Percentiles rank a stretch among this genome's conserved stretches.
phyloP scores from a whole-genome alignment of 2,113 vertebrate species.

The Xyrauchen texanus region DNA sequence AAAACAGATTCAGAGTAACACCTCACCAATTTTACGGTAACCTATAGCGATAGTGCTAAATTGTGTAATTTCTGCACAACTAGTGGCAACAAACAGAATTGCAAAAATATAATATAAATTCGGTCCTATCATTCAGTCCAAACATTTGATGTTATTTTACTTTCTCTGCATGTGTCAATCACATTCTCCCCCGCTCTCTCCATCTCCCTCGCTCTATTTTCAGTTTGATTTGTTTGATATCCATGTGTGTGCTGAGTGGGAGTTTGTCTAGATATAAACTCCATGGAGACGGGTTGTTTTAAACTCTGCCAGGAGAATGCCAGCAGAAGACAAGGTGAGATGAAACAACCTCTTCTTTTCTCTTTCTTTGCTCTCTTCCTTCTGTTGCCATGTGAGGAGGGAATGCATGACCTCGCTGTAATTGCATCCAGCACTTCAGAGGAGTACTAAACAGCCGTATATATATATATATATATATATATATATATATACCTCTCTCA shows the following conservation, averaged over 20 bases:
- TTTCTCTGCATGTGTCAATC: neutral
- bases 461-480: too few relatives aligned
- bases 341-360: constrained; percentile 52
- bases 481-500: too few relatives aligned
- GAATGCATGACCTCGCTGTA: constrained; percentile 14
- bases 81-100: too few relatives aligned
- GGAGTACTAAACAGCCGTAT: neutral
- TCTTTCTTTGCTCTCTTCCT: constrained; percentile 8
- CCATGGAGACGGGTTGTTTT: constrained; percentile 26
- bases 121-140: neutral
- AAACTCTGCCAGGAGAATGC: constrained; percentile 49
- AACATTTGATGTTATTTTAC: neutral
- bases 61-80: too few relatives aligned
- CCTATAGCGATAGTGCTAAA: too few relatives aligned
- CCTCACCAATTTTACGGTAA: too few relatives aligned
- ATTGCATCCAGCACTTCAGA: constrained; percentile 22
- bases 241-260: constrained; percentile 13
- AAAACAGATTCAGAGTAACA: too few relatives aligned
- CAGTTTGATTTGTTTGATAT: constrained; percentile 6
- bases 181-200: neutral
- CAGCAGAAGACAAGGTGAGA: constrained; percentile 19
- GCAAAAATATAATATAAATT: neutral
- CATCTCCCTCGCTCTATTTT: neutral
- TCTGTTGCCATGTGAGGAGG: constrained; percentile 8
- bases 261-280: constrained; percentile 43